Base-by-base conservation (phyloP, 2,113 vertebrate genomes). In the Cavia aperea region DNA sequence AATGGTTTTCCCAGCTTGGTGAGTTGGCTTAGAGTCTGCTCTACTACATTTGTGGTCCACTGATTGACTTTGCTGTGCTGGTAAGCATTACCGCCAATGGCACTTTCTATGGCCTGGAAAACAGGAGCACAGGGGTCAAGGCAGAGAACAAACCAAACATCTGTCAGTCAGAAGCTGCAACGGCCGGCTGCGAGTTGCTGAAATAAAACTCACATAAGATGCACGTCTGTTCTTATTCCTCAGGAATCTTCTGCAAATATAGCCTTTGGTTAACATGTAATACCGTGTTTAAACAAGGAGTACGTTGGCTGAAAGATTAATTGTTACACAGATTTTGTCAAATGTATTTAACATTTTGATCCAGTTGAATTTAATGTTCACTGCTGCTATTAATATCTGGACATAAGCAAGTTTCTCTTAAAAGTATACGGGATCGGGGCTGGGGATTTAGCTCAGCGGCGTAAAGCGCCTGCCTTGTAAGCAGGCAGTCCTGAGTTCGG, bases 1-100 rank as follows among this genome's bases (percentile, higher is more conserved):
- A 99, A 99, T 16, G 99, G 99, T 79, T 99, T 99, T n/a, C 98
- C 98, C 89, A 99, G 97, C 95, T 99, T 99, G 94, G 98, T 98
- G 93, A 99, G 98, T 23, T 99, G 99, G 97, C 98, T 98, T 72
- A 99, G 97, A 5, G 98, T 98, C 94, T 99, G 98, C 86, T 99
- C 99, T 90, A 99, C 98, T 1, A 99, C 98, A 3, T 97, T 98
- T 0, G 98, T 98, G 84, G 98, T 99, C 99, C 99, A 99, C 95
- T 99, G 99, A 60, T 98, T 98, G 39, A 99, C 99, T 95, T 97
- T 98, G 98, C 97, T 99, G 97, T 99, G 98, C 94, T 99, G 98
- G 93, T 99, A 99, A n/a, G 97, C 96, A 4, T 98, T 99, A 84
- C 98, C 98, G 2, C 99, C 99, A 0, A 99, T 98, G 0, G 98